phyloP scores from a whole-genome alignment of 2,113 vertebrate species.

The Podarcis muralis region DNA sequence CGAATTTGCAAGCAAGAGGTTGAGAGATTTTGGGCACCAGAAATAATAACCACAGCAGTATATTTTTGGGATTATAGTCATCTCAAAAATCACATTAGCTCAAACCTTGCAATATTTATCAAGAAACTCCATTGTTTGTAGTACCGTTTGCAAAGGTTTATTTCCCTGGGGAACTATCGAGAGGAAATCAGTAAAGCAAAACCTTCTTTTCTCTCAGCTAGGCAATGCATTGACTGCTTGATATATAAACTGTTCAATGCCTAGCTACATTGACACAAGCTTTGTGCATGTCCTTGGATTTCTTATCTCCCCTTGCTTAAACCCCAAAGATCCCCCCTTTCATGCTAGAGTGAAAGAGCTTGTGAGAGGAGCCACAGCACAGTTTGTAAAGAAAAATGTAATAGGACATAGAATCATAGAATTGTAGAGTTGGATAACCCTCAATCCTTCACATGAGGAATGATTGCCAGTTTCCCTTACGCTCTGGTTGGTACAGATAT shows the following conservation, averaged over 20 bases:
- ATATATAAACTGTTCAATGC: slow-evolving; percentile 21
- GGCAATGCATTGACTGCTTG: neutral
- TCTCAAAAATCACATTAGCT: slow-evolving; percentile 55
- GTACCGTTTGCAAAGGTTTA: slow-evolving; percentile 36
- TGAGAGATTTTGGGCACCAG: slow-evolving; percentile 55
- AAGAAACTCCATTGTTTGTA: slow-evolving; percentile 40
- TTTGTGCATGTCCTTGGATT: slow-evolving; percentile 17
- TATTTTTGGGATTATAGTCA: slow-evolving; percentile 62
- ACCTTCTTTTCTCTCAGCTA: neutral
- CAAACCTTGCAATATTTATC: slow-evolving; percentile 57
- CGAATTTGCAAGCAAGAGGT: slow-evolving; percentile 56
- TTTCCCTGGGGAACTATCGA: slow-evolving; percentile 39
- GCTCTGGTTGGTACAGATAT: slow-evolving; percentile 1
- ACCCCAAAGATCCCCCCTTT: slow-evolving; percentile 14
- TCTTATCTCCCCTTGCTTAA: slow-evolving; percentile 37
- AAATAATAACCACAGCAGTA: slow-evolving; percentile 58
- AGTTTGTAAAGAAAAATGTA: neutral
- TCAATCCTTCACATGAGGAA: slow-evolving; percentile 37
- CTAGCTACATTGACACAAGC: slow-evolving; percentile 19
- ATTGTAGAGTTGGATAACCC: too few relatives aligned
- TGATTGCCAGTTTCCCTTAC: slow-evolving; percentile 17
- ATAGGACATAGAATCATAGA: neutral
- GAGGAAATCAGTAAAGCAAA: slow-evolving; percentile 17
- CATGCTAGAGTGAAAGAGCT: neutral
- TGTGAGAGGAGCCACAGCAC: slow-evolving; percentile 31